Conservation (phyloP, 2,888 invertebrate species). For the Rhagonycha fulva region DNA sequence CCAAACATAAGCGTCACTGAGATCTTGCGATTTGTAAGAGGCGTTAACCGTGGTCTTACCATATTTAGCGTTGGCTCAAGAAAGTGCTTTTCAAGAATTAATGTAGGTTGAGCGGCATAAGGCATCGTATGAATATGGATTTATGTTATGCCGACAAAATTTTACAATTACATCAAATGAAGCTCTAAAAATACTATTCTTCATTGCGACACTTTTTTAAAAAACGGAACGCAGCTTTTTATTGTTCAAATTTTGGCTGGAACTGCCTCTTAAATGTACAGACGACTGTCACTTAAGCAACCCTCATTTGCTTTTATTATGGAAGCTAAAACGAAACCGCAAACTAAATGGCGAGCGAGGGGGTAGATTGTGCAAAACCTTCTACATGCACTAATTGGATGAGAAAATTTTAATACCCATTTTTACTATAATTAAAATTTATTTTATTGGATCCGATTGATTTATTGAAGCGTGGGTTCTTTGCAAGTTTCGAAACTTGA, state of each 20-base stretch:
- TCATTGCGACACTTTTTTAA: no score
- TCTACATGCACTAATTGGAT: neutral
- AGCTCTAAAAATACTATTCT: no score
- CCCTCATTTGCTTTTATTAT: neutral
- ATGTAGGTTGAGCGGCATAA: constrained; percentile 18
- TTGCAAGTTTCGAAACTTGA: neutral
- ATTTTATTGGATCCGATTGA: neutral
- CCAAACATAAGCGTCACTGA: neutral
- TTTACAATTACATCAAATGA: neutral
- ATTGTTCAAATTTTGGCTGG: neutral
- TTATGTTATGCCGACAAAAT: neutral
- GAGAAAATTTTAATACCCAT: neutral
- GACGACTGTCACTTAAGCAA: neutral
- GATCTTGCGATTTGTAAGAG: neutral
- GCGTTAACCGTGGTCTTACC: constrained; percentile 15
- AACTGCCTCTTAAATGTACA: neutral
- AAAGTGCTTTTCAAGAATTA: constrained; percentile 10
- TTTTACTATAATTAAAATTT: neutral
- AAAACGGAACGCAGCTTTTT: neutral
- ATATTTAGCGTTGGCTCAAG: constrained; percentile 8
- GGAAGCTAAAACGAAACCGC: neutral
- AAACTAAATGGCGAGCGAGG: neutral
- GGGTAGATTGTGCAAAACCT: neutral
- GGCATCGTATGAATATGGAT: neutral
- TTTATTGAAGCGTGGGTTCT: neutral